Conservation (phyloP, 2,113 vertebrate genomes). For the Ahaetulla prasina region DNA sequence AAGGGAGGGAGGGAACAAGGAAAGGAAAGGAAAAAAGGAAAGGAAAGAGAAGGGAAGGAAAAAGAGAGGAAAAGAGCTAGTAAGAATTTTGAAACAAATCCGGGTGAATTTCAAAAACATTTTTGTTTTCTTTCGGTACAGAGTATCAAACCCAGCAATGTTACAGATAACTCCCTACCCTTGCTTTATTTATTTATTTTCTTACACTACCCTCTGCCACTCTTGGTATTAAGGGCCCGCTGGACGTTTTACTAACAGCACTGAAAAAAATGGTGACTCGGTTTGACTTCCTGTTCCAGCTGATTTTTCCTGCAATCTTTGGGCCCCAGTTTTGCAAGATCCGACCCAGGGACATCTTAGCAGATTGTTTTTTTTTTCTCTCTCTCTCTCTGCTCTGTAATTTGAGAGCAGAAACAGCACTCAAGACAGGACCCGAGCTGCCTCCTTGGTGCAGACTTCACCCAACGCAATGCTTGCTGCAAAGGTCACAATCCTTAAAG, state of each 20-base stretch:
- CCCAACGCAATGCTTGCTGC: neutral
- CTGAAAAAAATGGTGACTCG: too few relatives aligned
- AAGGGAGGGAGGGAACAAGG: neutral
- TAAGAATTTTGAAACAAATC: neutral
- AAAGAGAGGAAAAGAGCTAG: neutral
- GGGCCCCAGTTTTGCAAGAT: neutral
- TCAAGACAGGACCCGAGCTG: rapidly evolving
- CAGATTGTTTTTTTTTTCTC: neutral
- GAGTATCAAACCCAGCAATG: neutral
- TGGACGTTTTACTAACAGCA: neutral
- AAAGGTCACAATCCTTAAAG: neutral
- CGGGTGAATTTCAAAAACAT: neutral
- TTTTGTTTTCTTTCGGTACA: neutral
- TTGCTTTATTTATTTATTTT: neutral
- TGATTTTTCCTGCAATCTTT: neutral
- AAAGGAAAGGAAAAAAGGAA: neutral
- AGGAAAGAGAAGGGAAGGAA: neutral
- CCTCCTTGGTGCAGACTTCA: neutral
- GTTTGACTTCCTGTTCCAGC: too few relatives aligned
- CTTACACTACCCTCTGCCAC: too few relatives aligned
- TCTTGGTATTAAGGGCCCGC: neutral
- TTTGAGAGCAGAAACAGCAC: neutral
- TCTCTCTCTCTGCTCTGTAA: neutral
- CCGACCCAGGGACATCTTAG: neutral
- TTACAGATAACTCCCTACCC: neutral